Base-by-base conservation (phyloP, 2,888 invertebrate species). In the Xestobium rufovillosum region DNA sequence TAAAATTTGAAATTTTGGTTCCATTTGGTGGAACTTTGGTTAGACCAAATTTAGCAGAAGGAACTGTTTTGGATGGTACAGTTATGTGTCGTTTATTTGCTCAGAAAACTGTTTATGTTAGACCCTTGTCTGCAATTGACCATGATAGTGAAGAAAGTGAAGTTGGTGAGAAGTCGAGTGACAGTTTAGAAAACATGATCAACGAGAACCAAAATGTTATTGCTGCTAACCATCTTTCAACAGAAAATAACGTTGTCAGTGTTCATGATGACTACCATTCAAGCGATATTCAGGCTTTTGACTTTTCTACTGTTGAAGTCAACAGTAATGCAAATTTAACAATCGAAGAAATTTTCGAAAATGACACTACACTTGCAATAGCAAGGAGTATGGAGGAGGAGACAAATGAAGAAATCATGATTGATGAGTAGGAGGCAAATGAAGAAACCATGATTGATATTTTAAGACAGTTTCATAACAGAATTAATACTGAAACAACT, bases 401-500 rank as follows among this genome's bases (percentile, higher is more conserved):
- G n/a, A n/a, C n/a, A n/a, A n/a, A n/a, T n/a, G n/a, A n/a, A n/a
- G n/a, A n/a, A n/a, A n/a, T n/a, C n/a, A n/a, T n/a, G n/a, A n/a
- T n/a, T n/a, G n/a, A n/a, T n/a, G n/a, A n/a, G n/a, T 19, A 42
- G 42, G 42, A 40, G 39, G 39, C 39, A 15, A 39, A 39, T 44
- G 39, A 42, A 41, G 44, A 42, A 36, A 40, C 41, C 28, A 36
- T 42, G 44, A 42, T 39, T 38, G 30, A 34, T 39, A 40, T 42
- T 41, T 40, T 43, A 33, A 31, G 35, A 36, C 23, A 32, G 38
- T 32, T 36, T 8, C 30, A 36, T 30, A 12, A 13, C 30, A 36
- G 13, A 14, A 31, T 30, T 15, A 19, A 29, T 31, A 16, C 2
- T 2, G 36, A 36, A 30, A 30, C 29, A 36, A 30, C 30, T n/a